Conservation (phyloP, 1,140 invertebrate genomes). For the Drosophila parabipectinata region DNA sequence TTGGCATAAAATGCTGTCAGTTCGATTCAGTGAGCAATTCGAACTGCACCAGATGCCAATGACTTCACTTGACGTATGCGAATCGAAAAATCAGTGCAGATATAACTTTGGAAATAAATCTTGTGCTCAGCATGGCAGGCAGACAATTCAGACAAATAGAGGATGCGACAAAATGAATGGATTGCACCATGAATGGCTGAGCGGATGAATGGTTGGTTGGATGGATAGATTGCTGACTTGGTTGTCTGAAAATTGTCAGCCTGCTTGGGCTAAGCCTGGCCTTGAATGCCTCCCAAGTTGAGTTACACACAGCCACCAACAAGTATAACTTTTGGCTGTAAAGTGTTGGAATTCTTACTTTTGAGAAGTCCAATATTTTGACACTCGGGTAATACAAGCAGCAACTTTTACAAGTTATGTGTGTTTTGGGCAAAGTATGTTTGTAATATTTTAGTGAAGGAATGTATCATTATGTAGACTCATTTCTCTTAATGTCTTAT, state of each 20-base stretch:
- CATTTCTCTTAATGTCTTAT: too few relatives aligned
- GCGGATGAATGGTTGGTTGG: conserved; percentile 32
- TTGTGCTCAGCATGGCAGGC: conserved; percentile 46
- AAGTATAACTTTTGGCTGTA: background rate
- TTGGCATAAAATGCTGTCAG: conserved; percentile 69
- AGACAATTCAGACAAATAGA: conserved; percentile 50
- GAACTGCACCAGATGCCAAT: conserved; percentile 81
- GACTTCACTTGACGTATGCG: conserved; percentile 82
- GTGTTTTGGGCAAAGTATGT: background rate
- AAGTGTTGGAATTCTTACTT: background rate
- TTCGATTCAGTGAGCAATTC: conserved; percentile 9
- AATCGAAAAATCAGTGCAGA: conserved; percentile 63
- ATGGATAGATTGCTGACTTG: conserved; percentile 44
- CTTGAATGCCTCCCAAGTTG: conserved; percentile 13
- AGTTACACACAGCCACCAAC: background rate
- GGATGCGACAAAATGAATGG: conserved; percentile 50
- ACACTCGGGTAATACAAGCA: background rate
- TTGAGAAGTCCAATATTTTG: conserved; percentile 4
- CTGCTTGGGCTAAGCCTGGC: conserved; percentile 9
- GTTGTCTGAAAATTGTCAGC: conserved; percentile 43
- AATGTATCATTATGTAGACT: background rate
- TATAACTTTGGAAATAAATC: conserved; percentile 47
- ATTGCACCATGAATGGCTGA: conserved; percentile 45
- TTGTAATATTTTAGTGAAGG: background rate
- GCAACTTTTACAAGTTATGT: background rate